Base-by-base conservation (phyloP, 2,888 invertebrate genomes). In the Yponomeuta plumbellus region DNA sequence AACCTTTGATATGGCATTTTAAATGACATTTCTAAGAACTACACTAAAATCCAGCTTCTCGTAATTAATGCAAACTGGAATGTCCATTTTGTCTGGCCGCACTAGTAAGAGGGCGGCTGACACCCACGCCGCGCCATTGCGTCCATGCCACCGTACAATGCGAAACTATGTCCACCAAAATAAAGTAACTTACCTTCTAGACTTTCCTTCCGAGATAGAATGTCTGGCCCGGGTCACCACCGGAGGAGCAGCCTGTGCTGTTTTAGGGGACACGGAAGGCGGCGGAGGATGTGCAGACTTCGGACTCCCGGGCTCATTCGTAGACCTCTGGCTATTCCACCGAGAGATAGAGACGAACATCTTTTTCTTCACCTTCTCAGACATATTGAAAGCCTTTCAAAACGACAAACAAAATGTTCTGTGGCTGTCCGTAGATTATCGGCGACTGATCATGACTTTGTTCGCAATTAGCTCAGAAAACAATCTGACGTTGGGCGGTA, bases 291-390 rank as follows among this genome's bases (percentile, higher is more conserved):
- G 4, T 5, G n/a, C 70, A 11, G 72, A 65, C 20, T 34, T 67
- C 11, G 71, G 66, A 2, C 67, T 69, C 6, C 66, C 61, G 0
- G 68, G 68, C n/a, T 80, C 80, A 21, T 78, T 77, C 6, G 66
- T 64, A 13, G 71, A 66, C 65, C 75, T 84, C 61, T 79, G 76
- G 69, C 83, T 81, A 66, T 81, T 84, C 80, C 82, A 84, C 57
- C 87, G 78, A 67, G 80, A 88, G n/a, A 89, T 68, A 52, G 74
- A 83, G 69, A 89, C 85, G 69, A 88, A 82, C 10, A 80, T 80
- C 63, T 80, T 87, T 68, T 85, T 88, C 70, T 86, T 89, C 63
- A 80, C 70, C 71, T 87, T 89, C 40, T 90, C 89, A 56, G 85
- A 76, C 89, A 89, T 90, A 69, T 73, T 74, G 6, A 34, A 26